phyloP scores from a whole-genome alignment of 2,888 invertebrate genomes.

The Macrophya alboannulata region DNA sequence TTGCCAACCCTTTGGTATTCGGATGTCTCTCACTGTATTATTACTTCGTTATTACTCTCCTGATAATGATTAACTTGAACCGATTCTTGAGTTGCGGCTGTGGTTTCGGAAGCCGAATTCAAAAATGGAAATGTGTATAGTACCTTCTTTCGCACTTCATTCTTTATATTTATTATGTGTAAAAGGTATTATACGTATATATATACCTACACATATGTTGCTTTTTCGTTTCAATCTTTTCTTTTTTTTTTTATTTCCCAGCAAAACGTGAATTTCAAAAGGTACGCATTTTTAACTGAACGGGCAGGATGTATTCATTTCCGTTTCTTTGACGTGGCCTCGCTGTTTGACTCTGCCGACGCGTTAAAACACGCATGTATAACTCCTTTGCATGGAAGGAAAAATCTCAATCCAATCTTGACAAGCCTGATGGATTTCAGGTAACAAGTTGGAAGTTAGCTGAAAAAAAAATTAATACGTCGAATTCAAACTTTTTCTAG shows the following conservation, averaged over 20 bases:
- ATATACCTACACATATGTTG: background rate
- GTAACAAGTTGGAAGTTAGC: background rate
- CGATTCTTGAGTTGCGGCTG: slow-evolving; percentile 6
- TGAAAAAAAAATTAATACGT: background rate
- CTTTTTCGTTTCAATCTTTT: slow-evolving; percentile 8
- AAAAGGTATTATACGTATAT: background rate
- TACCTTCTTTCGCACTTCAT: background rate
- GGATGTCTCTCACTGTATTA: slow-evolving; percentile 49
- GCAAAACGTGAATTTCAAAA: slow-evolving; percentile 32
- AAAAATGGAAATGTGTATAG: background rate
- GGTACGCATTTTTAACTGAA: slow-evolving; percentile 36
- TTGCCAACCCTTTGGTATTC: slow-evolving; percentile 35
- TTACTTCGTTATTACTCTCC: slow-evolving; percentile 43
- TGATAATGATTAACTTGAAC: slow-evolving; percentile 38
- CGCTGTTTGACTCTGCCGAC: slow-evolving; percentile 44
- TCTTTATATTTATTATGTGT: background rate
- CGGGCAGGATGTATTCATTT: slow-evolving; percentile 40
- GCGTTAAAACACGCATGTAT: slow-evolving; percentile 36
- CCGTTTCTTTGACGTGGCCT: slow-evolving; percentile 49
- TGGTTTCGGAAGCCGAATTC: background rate
- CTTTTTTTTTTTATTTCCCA: background rate
- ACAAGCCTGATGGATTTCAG: slow-evolving; percentile 6
- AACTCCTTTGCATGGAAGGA: background rate
- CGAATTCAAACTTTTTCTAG: background rate
- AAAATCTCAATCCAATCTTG: slow-evolving; percentile 40